Evolutionary conservation across 2,113 vertebrate species (phyloP).

Genomic region (Melierax canorus): DNA sequence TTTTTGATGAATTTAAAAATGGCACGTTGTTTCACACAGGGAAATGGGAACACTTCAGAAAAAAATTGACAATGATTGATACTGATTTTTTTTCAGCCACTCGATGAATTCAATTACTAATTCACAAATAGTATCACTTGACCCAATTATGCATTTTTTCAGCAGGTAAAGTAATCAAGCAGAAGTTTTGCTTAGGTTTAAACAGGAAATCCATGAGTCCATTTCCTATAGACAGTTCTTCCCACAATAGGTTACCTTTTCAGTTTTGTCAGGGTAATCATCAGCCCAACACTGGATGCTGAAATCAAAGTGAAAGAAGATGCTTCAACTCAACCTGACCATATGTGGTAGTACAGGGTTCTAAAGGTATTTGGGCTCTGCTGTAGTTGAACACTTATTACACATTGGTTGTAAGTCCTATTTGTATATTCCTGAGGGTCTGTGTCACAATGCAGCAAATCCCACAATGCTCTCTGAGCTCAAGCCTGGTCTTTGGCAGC

Average conservation of each 20-base stretch:
- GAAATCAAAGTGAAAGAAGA: not conserved
- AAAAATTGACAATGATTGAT: not conserved
- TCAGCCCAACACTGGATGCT: not conserved
- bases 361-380: not conserved
- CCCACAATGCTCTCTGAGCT: not conserved
- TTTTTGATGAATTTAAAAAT: not conserved
- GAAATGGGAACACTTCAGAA: not conserved
- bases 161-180: not conserved
- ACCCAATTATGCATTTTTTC: not conserved
- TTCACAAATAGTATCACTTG: not conserved
- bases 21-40: not conserved
- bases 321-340: not conserved
- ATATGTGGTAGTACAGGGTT: not conserved
- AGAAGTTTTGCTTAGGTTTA: not conserved
- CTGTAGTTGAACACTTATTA: not conserved
- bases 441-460: not conserved
- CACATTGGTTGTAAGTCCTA: not conserved
- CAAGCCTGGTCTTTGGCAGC: not conserved
- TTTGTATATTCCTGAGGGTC: not conserved
- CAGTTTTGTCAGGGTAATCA: not conserved
- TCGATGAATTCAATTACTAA: not conserved
- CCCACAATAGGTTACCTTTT: not conserved
- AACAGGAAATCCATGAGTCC: not conserved
- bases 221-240: not conserved
- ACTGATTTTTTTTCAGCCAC: not conserved